Percentiles rank a stretch among this genome's conserved stretches.
phyloP scores from a whole-genome alignment of 2,888 invertebrate genomes.

The Cyrtodaria siliqua region DNA sequence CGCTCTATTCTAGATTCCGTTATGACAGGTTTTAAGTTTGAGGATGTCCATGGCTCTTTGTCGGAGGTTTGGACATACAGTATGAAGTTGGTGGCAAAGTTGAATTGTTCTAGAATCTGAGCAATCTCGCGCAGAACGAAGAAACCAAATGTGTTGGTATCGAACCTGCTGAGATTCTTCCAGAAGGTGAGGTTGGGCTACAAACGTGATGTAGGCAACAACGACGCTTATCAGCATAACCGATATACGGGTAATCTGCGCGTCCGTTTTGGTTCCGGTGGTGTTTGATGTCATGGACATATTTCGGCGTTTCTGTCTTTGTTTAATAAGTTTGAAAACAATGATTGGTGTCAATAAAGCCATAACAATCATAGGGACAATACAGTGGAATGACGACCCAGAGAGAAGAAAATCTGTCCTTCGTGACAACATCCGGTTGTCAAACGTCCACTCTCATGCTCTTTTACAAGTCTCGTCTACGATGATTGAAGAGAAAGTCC shows the following conservation, averaged over 20 bases:
- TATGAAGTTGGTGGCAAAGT: slow-evolving; percentile 75
- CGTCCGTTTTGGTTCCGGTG: slow-evolving; percentile 7
- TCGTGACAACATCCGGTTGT: slow-evolving; percentile 56
- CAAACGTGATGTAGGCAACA: slow-evolving; percentile 68
- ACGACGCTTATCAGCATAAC: slow-evolving; percentile 70
- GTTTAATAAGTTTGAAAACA: slow-evolving; percentile 41
- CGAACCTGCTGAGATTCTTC: slow-evolving; percentile 62
- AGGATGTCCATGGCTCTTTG: neutral
- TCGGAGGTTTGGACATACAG: slow-evolving; percentile 69
- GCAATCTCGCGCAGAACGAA: slow-evolving; percentile 63
- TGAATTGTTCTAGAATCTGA: slow-evolving; percentile 71
- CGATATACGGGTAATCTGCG: slow-evolving; percentile 52
- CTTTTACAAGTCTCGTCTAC: slow-evolving; percentile 60
- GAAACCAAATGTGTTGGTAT: slow-evolving; percentile 47
- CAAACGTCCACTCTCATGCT: too few relatives aligned
- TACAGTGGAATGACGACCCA: slow-evolving; percentile 59
- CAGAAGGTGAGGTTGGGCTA: slow-evolving; percentile 65
- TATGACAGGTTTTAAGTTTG: too few relatives aligned
- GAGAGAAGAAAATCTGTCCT: slow-evolving; percentile 46
- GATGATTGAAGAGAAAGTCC: slow-evolving; percentile 67
- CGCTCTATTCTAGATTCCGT: too few relatives aligned
- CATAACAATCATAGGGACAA: slow-evolving; percentile 63
- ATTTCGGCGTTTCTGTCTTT: slow-evolving; percentile 16
- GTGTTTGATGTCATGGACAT: slow-evolving; percentile 8
- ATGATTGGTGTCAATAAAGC: slow-evolving; percentile 63